These are phyloP conservation scores for Auanema freiburgensis DNA, from an alignment of 2,888 invertebrate species.

Conservation along the genomic window DNA sequence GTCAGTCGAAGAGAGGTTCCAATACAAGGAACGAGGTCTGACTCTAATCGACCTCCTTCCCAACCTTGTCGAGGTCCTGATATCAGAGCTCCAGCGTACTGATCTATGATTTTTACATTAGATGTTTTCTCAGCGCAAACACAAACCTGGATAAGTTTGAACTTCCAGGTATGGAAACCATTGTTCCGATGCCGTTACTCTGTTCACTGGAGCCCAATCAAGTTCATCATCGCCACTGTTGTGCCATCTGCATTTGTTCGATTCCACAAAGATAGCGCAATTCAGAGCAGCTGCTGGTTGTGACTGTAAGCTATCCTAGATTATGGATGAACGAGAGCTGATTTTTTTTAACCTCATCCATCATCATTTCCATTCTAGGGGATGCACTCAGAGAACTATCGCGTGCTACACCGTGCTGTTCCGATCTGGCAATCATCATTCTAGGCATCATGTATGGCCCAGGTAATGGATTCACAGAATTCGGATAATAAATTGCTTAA, in stretches of 20 bases:
- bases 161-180: slow-evolving; percentile 33
- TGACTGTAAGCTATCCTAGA: slow-evolving; percentile 5
- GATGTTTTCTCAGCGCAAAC: background rate
- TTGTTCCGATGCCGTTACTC: slow-evolving; percentile 27
- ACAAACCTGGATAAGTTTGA: slow-evolving; percentile 35
- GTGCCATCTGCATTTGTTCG: slow-evolving; percentile 45
- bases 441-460: no score
- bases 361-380: no score
- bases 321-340: background rate
- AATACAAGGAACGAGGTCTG: slow-evolving; percentile 46
- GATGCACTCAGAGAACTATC: no score
- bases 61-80: slow-evolving; percentile 44
- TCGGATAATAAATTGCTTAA: background rate
- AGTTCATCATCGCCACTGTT: slow-evolving; percentile 53
- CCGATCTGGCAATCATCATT: no score
- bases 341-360: no score
- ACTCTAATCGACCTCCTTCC: slow-evolving; percentile 50
- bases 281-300: slow-evolving; percentile 29
- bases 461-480: no score
- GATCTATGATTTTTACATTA: slow-evolving; percentile 23
- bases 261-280: slow-evolving; percentile 31
- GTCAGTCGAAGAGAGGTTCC: slow-evolving; percentile 35
- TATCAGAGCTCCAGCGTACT: slow-evolving; percentile 40
- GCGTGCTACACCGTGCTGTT: no score
- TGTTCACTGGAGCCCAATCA: slow-evolving; percentile 41